Percentiles rank a stretch among this genome's conserved stretches.
Conservation (phyloP, 2,888 invertebrate genomes). For the Villa cingulata region DNA sequence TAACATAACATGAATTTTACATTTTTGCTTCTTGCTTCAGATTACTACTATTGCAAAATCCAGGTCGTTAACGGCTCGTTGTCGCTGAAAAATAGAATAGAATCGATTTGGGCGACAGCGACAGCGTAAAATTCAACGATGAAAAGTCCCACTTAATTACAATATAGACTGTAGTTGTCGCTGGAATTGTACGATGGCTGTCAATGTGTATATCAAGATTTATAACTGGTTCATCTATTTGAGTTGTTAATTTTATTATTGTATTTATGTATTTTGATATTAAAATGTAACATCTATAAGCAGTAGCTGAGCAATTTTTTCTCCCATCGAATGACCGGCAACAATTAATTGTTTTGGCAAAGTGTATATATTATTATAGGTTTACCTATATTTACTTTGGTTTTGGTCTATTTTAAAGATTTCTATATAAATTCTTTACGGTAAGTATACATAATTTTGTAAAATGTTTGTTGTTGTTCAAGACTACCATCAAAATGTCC, state of each 20-base stretch:
- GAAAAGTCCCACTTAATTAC: no score
- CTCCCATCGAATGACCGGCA: conserved; percentile 95
- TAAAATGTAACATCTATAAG: conserved; percentile 45
- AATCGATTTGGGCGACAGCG: no score
- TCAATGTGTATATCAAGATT: conserved; percentile 55
- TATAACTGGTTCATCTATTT: conserved; percentile 60
- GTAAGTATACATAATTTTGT: conserved; percentile 53
- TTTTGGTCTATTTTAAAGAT: conserved; percentile 36
- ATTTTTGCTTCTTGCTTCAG: no score
- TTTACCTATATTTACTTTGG: no score
- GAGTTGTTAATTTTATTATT: conserved; percentile 73
- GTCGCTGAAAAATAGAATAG: no score
- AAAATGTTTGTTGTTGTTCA: conserved; percentile 59
- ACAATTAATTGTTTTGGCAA: conserved; percentile 61
- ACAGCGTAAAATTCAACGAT: no score
- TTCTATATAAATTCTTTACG: conserved; percentile 59
- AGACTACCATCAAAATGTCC: conserved; percentile 77
- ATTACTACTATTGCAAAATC: no score
- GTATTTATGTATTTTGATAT: conserved; percentile 50
- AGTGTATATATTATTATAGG: no score
- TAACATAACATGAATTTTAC: no score
- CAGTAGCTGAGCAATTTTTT: conserved; percentile 64
- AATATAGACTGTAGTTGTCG: no score
- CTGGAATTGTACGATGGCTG: no score
- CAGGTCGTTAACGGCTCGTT: no score